Evolutionary conservation across 1,140 invertebrate genomes (phyloP).

Genomic region (Macrosteles quadrilineatus): DNA sequence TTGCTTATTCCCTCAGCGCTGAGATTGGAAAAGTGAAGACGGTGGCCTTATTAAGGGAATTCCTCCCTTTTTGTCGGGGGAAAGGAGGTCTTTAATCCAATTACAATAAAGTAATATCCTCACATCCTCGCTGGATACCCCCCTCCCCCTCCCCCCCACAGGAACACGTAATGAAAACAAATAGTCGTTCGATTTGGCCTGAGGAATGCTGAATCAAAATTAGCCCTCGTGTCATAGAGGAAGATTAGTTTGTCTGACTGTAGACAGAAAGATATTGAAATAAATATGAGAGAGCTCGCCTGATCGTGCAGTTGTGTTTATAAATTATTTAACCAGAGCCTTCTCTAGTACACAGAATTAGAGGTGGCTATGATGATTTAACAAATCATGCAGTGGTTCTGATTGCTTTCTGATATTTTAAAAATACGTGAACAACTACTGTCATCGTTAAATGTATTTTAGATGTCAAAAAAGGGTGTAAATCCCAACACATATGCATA

Average conservation of each 20-base stretch:
- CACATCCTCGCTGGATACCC: neutral
- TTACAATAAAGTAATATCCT: slow-evolving; percentile 27
- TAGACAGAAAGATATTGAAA: neutral
- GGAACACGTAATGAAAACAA: slow-evolving; percentile 18
- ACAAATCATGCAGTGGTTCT: no score
- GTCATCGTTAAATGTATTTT: no score
- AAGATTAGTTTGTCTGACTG: neutral
- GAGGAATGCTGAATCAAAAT: slow-evolving; percentile 17
- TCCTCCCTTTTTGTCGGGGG: slow-evolving; percentile 21
- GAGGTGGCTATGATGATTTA: no score
- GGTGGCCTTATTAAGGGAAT: slow-evolving; percentile 22
- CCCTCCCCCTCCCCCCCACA: neutral
- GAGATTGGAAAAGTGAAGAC: slow-evolving; percentile 24
- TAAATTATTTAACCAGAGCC: no score
- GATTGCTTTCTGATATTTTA: no score
- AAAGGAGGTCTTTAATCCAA: slow-evolving; percentile 21
- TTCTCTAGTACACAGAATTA: no score
- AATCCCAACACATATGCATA: no score
- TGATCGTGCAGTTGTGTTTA: no score
- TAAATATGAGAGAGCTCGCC: no score
- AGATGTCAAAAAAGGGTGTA: no score
- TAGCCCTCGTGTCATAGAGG: slow-evolving; percentile 12
- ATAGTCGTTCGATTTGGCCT: slow-evolving; percentile 15
- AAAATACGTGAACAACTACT: no score
- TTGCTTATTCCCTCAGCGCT: slow-evolving; percentile 3